Conservation (phyloP, 2,797 vertebrate species). For the Aldrovandia affinis region DNA sequence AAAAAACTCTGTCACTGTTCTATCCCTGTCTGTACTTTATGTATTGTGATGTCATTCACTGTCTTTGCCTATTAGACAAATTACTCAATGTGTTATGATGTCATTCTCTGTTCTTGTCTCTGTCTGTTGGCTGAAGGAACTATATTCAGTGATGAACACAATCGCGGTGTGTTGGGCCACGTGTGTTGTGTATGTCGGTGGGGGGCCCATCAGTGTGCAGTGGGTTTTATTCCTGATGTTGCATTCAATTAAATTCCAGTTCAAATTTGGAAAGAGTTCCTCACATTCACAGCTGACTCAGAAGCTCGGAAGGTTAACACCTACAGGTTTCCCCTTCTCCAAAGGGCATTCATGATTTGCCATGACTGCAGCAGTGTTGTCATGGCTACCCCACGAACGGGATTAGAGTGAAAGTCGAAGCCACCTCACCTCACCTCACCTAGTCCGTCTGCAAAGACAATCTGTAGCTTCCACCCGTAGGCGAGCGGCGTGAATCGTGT, state of each 20-base stretch:
- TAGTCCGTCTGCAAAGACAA: background rate
- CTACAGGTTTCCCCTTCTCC: background rate
- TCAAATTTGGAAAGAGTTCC: background rate
- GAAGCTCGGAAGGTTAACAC: background rate
- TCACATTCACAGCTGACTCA: background rate
- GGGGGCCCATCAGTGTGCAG: background rate
- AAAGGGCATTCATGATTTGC: background rate
- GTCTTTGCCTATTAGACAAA: too few relatives aligned
- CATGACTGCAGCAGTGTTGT: background rate
- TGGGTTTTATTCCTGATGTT: background rate
- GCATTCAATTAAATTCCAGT: background rate
- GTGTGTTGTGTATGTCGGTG: background rate
- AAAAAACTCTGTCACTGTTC: too few relatives aligned
- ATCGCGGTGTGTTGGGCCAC: background rate
- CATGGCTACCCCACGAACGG: background rate
- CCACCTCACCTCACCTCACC: background rate
- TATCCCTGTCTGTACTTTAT: background rate
- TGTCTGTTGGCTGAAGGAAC: background rate
- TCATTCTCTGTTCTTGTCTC: background rate
- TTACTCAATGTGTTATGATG: background rate
- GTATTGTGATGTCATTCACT: background rate
- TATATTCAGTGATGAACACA: background rate
- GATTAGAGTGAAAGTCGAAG: conserved; percentile 1
- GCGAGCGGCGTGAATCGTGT: background rate
- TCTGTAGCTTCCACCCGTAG: background rate